A percentile compares a stretch with the other conserved stretches of the same genome.
Evolutionary conservation across 1,140 invertebrate species (phyloP).

Genomic region (Sinella curviseta): DNA sequence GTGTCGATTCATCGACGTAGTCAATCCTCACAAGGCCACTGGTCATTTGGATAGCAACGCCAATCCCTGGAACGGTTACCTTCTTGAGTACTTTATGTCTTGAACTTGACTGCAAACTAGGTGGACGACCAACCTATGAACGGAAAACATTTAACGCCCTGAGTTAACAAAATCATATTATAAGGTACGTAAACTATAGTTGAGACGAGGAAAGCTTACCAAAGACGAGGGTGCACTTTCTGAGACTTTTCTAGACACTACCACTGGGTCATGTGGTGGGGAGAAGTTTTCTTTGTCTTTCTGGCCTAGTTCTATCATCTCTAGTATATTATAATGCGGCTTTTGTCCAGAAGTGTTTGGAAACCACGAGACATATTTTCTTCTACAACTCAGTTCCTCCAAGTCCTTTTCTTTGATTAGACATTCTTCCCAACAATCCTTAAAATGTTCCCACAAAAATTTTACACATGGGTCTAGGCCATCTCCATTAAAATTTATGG

Average conservation of each 20-base stretch:
- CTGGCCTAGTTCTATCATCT: neutral
- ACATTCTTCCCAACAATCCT: neutral
- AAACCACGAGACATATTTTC: neutral
- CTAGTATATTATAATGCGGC: no score
- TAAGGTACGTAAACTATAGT: no score
- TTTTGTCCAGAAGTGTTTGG: neutral
- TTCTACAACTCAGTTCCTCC: neutral
- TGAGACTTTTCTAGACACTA: neutral
- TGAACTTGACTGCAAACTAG: conserved; percentile 12
- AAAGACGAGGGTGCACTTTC: neutral
- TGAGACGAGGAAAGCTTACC: no score
- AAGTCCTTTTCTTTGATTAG: neutral
- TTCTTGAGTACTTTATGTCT: conserved; percentile 34
- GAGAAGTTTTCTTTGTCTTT: neutral
- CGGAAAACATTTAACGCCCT: conserved; percentile 42
- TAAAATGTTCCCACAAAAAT: conserved; percentile 15
- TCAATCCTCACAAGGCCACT: conserved; percentile 58
- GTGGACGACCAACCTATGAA: conserved; percentile 32
- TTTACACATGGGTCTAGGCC: neutral
- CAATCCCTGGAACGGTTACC: conserved; percentile 55
- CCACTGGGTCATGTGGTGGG: neutral
- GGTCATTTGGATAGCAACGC: conserved; percentile 56
- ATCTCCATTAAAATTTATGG: neutral
- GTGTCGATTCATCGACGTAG: no score
- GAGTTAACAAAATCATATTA: no score